These are phyloP conservation scores for Trinorchestia longiramus DNA, from an alignment of 1,140 invertebrate genomes.

Conservation along the genomic window DNA sequence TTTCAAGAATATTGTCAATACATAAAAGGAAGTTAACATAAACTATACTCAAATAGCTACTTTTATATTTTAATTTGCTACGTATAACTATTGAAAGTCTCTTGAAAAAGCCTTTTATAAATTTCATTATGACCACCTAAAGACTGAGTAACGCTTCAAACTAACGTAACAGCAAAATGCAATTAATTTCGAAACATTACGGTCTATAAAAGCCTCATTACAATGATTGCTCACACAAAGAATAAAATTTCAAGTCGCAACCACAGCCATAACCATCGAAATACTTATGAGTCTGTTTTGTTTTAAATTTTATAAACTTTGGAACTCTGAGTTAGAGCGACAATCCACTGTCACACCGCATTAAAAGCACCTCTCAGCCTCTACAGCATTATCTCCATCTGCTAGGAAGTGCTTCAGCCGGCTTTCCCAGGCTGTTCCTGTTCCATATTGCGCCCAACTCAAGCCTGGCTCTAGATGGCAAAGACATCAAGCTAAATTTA, in stretches of 20 bases:
- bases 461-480: not conserved
- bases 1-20: not conserved
- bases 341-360: not conserved
- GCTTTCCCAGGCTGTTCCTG: not conserved
- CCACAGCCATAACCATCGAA: not conserved
- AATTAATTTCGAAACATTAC: not conserved
- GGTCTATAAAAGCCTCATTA: not conserved
- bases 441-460: not conserved
- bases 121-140: not conserved
- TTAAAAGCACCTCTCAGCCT: not conserved
- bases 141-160: not conserved
- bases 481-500: slow-evolving; percentile 2
- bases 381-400: not conserved
- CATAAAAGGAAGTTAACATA: not conserved
- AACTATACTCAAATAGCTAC: not conserved
- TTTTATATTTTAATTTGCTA: not conserved
- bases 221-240: not conserved
- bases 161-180: not conserved
- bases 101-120: not conserved
- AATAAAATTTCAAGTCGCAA: not conserved
- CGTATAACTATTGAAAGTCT: not conserved
- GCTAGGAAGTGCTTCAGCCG: not conserved
- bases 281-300: not conserved
- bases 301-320: not conserved
- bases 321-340: not conserved